Conservation (phyloP, 2,888 invertebrate species). For the Drosophila mettleri region DNA sequence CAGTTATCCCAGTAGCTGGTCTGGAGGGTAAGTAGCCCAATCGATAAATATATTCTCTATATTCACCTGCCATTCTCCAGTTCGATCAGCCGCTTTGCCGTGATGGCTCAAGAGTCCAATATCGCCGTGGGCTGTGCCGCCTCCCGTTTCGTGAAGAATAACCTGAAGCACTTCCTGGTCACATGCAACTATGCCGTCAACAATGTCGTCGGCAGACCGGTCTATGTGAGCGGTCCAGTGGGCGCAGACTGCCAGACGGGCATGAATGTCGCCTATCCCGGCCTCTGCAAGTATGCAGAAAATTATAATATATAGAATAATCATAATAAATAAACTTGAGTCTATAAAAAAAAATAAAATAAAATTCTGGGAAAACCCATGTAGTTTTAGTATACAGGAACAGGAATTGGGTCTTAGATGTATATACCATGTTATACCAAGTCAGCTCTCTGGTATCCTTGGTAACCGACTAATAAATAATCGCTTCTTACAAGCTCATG, state of each 20-base stretch:
- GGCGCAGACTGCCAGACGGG: conserved; percentile 48
- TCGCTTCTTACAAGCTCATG: no score
- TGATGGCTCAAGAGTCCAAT: conserved; percentile 54
- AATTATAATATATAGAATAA: conserved; percentile 30
- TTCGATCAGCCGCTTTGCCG: conserved; percentile 49
- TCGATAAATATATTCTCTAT: not conserved
- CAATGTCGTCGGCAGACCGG: conserved; percentile 31
- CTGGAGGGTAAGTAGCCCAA: conserved; percentile 37
- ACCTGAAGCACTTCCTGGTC: conserved; percentile 33
- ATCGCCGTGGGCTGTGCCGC: conserved; percentile 53
- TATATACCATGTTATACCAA: not conserved
- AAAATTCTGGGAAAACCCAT: no score
- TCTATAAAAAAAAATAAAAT: no score
- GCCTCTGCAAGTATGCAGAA: conserved; percentile 46
- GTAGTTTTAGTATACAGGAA: no score
- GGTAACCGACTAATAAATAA: not conserved
- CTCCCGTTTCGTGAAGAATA: conserved; percentile 23
- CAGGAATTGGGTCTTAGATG: no score
- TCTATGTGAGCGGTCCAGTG: conserved; percentile 36
- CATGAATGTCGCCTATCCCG: conserved; percentile 22
- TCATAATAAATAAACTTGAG: no score
- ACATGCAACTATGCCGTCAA: conserved; percentile 63
- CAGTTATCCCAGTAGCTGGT: conserved; percentile 34
- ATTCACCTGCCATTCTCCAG: conserved; percentile 9
- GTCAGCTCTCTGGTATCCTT: not conserved